A percentile compares a stretch with the other conserved stretches of the same genome.
These are phyloP conservation scores for Alosa sapidissima DNA, from an alignment of 2,797 vertebrate genomes.

Conservation along the genomic window DNA sequence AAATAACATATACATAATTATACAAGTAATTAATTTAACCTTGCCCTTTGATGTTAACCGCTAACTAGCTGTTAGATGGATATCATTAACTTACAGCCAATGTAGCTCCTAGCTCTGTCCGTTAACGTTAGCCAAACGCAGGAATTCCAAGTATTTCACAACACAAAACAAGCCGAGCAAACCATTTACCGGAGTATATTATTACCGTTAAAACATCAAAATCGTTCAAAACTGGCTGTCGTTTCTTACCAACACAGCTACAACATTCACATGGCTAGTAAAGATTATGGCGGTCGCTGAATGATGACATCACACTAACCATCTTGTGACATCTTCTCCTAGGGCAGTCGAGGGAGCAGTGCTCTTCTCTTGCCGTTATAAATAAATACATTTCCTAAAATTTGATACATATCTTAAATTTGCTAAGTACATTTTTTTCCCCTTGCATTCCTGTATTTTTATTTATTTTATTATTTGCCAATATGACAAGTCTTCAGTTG, in stretches of 20 bases:
- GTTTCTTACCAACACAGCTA: neutral
- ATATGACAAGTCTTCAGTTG: too few species aligned
- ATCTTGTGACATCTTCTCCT: neutral
- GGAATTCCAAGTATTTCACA: neutral
- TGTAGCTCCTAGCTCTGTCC: neutral
- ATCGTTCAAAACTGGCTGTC: neutral
- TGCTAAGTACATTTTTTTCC: too few species aligned
- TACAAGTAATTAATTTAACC: neutral
- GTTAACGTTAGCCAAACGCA: neutral
- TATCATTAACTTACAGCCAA: neutral
- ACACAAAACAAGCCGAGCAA: neutral
- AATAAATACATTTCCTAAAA: too few species aligned
- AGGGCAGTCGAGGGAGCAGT: too few species aligned
- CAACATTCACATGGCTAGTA: conserved; percentile 14
- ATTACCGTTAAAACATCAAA: neutral
- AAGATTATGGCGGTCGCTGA: neutral
- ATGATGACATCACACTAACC: conserved; percentile 1
- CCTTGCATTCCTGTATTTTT: too few species aligned
- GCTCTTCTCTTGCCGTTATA: too few species aligned
- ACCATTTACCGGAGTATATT: neutral
- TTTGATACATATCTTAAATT: too few species aligned
- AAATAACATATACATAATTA: neutral
- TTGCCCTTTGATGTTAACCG: neutral
- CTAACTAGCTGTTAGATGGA: neutral
- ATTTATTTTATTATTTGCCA: too few species aligned